A percentile compares a stretch with the other conserved stretches of the same genome.
Evolutionary conservation across 2,113 vertebrate species (phyloP).

Genomic region (Emydocephalus ijimae): DNA sequence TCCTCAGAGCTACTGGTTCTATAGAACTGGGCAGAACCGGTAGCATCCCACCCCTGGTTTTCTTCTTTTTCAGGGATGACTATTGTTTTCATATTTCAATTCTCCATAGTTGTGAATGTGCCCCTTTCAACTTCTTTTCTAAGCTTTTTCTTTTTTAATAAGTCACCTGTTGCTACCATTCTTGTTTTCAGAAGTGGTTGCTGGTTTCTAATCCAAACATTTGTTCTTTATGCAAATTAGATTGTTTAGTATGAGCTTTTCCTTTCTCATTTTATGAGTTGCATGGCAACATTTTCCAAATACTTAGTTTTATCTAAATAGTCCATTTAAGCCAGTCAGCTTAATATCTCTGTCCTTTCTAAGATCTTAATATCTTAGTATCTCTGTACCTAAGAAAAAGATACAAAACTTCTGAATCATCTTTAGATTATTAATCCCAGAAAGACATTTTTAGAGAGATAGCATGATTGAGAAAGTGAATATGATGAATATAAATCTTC

Average conservation of each 20-base stretch:
- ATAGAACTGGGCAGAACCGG: too few relatives aligned
- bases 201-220: neutral
- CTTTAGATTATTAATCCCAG: neutral
- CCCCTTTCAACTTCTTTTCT: rapidly evolving
- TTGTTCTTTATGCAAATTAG: neutral
- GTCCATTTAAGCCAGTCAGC: neutral
- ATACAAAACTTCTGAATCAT: neutral
- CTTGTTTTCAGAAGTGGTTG: neutral
- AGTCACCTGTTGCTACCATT: neutral
- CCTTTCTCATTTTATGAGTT: neutral
- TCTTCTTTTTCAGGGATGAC: rapidly evolving
- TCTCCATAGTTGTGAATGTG: rapidly evolving
- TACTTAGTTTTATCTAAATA: neutral
- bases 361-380: neutral
- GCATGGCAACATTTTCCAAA: constrained; percentile 11
- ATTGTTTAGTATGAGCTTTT: neutral
- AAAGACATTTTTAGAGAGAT: neutral
- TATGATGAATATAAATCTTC: neutral
- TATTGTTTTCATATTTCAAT: neutral
- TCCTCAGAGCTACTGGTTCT: too few relatives aligned
- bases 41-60: too few relatives aligned
- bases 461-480: neutral
- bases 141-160: neutral
- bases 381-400: neutral
- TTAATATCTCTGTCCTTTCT: neutral